phyloP scores from a whole-genome alignment of 2,797 vertebrate genomes.

The Eremophila alpestris region DNA sequence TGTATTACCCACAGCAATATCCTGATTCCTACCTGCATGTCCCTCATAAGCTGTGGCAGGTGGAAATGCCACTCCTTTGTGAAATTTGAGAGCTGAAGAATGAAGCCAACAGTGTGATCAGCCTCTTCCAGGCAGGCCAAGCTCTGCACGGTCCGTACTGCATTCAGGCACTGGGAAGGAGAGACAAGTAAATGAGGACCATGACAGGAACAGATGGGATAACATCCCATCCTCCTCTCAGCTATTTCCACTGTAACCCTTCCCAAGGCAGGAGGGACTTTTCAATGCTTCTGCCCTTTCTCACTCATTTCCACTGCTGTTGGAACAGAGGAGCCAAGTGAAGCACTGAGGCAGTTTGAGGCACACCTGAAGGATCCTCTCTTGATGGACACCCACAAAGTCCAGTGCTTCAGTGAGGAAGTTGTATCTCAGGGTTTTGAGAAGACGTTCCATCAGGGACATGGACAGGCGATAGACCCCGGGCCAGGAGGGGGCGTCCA shows the following conservation, averaged over 20 bases:
- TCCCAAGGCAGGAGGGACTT: background rate
- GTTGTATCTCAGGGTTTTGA: slow-evolving; percentile 95
- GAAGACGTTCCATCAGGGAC: slow-evolving; percentile 95
- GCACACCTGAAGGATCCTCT: slow-evolving; percentile 93
- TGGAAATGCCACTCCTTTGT: slow-evolving; percentile 98
- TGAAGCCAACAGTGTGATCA: slow-evolving; percentile 95
- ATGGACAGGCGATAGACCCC: slow-evolving; percentile 94
- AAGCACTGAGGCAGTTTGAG: background rate
- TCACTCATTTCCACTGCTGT: background rate
- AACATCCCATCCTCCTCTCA: background rate
- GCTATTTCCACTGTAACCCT: background rate
- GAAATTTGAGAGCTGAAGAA: slow-evolving; percentile 96
- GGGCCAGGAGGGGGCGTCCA: slow-evolving; percentile 93
- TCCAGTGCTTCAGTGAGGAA: slow-evolving; percentile 94
- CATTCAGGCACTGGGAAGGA: slow-evolving; percentile 88
- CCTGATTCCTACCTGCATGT: slow-evolving; percentile 83
- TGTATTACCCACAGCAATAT: background rate
- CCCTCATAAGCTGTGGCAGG: slow-evolving; percentile 90
- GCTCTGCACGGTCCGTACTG: slow-evolving; percentile 93
- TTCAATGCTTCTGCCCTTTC: background rate
- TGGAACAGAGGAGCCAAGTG: background rate
- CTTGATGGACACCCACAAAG: slow-evolving; percentile 96
- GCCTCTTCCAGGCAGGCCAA: slow-evolving; percentile 95
- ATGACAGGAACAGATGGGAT: background rate
- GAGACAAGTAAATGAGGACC: background rate